Evolutionary conservation across 2,113 vertebrate species (phyloP).

Genomic region (Periophthalmus modestus): DNA sequence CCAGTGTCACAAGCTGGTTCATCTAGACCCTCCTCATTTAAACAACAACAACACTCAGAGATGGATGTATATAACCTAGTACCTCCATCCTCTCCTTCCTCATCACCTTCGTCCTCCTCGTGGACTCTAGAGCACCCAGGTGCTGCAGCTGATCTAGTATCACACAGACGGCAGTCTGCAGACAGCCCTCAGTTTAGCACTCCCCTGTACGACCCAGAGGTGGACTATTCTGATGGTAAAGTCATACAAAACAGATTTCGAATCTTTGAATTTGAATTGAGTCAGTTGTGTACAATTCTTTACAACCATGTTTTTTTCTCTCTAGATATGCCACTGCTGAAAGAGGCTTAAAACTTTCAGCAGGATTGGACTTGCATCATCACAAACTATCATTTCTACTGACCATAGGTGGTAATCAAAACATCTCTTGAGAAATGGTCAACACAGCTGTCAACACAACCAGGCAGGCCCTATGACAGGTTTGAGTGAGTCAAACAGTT

Average conservation of each 20-base stretch:
- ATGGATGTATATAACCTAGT: conserved; percentile 89
- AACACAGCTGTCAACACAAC: conserved; percentile 47
- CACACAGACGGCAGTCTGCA: conserved; percentile 77
- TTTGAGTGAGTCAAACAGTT: conserved; percentile 25
- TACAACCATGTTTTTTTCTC: conserved; percentile 3
- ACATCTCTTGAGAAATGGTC: conserved; percentile 28
- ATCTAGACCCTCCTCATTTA: conserved; percentile 75
- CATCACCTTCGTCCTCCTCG: conserved; percentile 67
- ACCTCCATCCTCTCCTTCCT: conserved; percentile 68
- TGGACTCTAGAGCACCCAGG: conserved; percentile 83
- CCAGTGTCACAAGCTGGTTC: conserved; percentile 75
- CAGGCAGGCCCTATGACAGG: conserved; percentile 12
- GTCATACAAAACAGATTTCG: not conserved
- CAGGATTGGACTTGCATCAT: conserved; percentile 36
- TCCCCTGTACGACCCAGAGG: conserved; percentile 86
- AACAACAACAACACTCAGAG: conserved; percentile 84
- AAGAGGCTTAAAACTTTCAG: conserved; percentile 86
- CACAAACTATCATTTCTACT: conserved; percentile 27
- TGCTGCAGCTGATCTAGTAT: conserved; percentile 70
- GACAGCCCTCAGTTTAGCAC: conserved; percentile 90
- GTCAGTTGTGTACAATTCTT: not conserved
- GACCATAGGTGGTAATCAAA: conserved; percentile 47
- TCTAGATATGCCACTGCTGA: conserved; percentile 94
- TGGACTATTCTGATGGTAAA: conserved; percentile 93
- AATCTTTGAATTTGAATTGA: not conserved